Base-by-base conservation (phyloP, 2,797 vertebrate species). In the Siniperca scherzeri region DNA sequence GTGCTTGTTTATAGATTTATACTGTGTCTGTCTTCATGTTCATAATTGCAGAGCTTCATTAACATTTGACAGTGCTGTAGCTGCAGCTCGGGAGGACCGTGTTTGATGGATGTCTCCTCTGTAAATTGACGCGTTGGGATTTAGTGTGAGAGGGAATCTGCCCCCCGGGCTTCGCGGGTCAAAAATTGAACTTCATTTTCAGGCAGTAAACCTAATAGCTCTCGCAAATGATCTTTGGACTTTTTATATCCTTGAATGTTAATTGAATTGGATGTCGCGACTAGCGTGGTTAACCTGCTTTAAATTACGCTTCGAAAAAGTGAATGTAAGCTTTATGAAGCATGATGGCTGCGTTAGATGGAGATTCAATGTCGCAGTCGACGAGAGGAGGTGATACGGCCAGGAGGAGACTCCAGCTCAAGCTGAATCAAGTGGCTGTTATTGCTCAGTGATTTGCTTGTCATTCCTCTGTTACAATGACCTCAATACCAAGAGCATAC, bases 111-210 rank as follows among this genome's bases (percentile, higher is more conserved):
- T 78, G 81, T 70, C 57, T 75, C 72, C n/a, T 68, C 44, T 16
- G 27, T 74, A 89, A 87, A 89, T 88, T 78, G 87, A 81, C 7
- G 21, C 27, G 2, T 9, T 69, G 85, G 83, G 86, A 78, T 81
- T 84, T 74, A 40, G 25, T 6, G 0, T 6, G 25, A 48, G 55
- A 48, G 64, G 62, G 75, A 74, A 42, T 80, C 70, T 70, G 38
- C 17, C 82, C 85, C 65, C 3, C 12, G 64, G 77, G 84, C 84
- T n/a, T 17, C 0, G 1, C 0, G 36, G 87, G 86, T 89, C 86
- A 80, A 86, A 87, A 87, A 77, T 78, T 82, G 57, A 81, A 86
- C 82, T 87, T 82, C 40, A 78, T 89, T 82, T 88, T 86, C 64
- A 78, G 60, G 17, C 59, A 22, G 72, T n/a, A 84, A 90, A 80